Evolutionary conservation across 1,140 invertebrate species (phyloP), one percentile per base, ranked within the genome.

Genomic region (Trichogramma pretiosum): DNA sequence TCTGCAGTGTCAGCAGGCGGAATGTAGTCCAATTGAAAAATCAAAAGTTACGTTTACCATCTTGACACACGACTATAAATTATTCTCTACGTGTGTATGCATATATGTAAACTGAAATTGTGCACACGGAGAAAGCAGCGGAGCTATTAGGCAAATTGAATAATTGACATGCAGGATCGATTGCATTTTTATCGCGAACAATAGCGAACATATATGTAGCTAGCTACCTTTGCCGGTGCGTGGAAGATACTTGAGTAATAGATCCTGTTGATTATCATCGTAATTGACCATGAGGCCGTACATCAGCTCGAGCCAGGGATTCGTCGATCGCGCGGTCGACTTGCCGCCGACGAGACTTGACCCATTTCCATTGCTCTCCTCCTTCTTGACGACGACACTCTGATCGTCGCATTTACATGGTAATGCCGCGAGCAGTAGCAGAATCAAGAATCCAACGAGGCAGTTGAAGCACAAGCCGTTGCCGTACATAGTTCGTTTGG

Each of bases 401-500:
- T 8, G n/a, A n/a, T n/a, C n/a, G n/a, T n/a, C n/a, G 22, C 23
- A 9, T 8, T 7, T 38, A 3, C n/a, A 35, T 2, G 44, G 14
- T 3, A 23, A 26, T 3, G 46, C 16, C 16, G 24, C 38, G 1
- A n/a, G 5, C n/a, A 16, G 5, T 22, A 18, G 8, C 11, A 26
- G 14, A 3, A 10, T 28, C 30, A 16, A n/a, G 16, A 8, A 11
- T 1, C 45, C 23, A 4, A 18, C 11, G 32, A 48, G 34, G 46
- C 40, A n/a, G n/a, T n/a, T 14, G 22, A 28, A 48, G 46, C 38
- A 40, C 16, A 41, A 10, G n/a, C 21, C 17, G 7, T 35, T 23
- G 9, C 39, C 39, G 30, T 42, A 26, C 46, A 48, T 48, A 48
- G 16, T 46, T 38, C 9, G 24, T 32, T 8, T 16, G 39, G n/a